Evolutionary conservation across 2,888 invertebrate species (phyloP).

Genomic region (Microctonus hyperodae): DNA sequence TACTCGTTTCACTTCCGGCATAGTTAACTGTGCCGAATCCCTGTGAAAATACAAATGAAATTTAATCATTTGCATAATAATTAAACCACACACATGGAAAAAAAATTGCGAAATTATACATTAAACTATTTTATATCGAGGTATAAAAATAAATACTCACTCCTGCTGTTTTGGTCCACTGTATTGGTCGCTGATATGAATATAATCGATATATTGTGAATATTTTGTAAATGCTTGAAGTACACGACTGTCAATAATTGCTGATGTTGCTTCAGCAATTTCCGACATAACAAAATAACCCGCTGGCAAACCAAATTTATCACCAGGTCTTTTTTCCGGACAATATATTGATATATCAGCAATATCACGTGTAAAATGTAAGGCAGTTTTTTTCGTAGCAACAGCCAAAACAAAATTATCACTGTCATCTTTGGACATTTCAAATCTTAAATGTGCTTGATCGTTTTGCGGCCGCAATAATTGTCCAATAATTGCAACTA

Average conservation of each 20-base stretch:
- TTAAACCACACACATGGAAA: constrained; percentile 11
- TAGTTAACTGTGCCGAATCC: constrained; percentile 72
- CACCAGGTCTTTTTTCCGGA: constrained; percentile 81
- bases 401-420: constrained; percentile 93
- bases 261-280: constrained; percentile 85
- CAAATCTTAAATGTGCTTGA: constrained; percentile 85
- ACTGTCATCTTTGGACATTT: constrained; percentile 88
- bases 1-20: constrained; percentile 82
- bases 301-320: constrained; percentile 80
- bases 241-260: constrained; percentile 84
- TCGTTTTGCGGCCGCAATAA: constrained; percentile 86
- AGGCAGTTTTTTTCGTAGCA: constrained; percentile 87
- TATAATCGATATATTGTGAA: constrained; percentile 86
- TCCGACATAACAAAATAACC: constrained; percentile 85
- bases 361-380: constrained; percentile 88
- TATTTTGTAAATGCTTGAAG: constrained; percentile 80
- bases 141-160: constrained; percentile 66
- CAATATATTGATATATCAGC: constrained; percentile 89
- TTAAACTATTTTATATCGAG: constrained; percentile 22
- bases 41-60: constrained; percentile 58
- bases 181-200: constrained; percentile 97
- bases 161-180: constrained; percentile 90
- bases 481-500: constrained; percentile 85
- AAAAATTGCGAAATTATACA: constrained; percentile 9
- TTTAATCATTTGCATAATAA: too few relatives aligned